phyloP scores from a whole-genome alignment of 2,797 vertebrate species.

The Hippopotamyrus pictus region DNA sequence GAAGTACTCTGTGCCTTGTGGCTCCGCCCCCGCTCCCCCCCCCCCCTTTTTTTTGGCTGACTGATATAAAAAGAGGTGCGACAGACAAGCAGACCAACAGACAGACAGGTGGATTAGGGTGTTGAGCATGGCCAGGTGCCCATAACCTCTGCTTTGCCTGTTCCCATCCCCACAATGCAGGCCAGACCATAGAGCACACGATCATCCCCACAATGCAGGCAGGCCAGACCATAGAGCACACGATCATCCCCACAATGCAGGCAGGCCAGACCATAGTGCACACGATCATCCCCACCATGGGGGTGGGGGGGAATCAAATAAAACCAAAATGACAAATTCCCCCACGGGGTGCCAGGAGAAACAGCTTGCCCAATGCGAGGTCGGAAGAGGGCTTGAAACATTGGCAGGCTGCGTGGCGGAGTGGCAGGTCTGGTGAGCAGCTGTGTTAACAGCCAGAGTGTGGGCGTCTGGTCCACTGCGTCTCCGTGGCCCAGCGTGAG shows the following conservation, averaged over 20 bases:
- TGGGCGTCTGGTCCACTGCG: neutral
- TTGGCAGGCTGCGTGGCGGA: conserved; percentile 65
- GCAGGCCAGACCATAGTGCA: conserved; percentile 74
- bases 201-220: conserved; percentile 62
- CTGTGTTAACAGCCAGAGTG: conserved; percentile 60
- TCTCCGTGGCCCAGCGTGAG: neutral
- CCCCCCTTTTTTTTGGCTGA: neutral
- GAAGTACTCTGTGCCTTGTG: neutral
- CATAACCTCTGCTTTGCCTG: neutral
- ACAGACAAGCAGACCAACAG: neutral
- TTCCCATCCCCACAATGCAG: conserved; percentile 48
- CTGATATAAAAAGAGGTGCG: neutral
- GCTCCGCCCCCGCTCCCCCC: neutral
- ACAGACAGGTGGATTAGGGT: conserved; percentile 6
- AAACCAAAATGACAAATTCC: conserved; percentile 76
- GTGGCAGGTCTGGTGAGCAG: conserved; percentile 75
- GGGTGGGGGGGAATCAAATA: conserved; percentile 58
- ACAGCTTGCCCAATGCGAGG: conserved; percentile 58
- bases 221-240: conserved; percentile 75
- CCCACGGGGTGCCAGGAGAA: conserved; percentile 69
- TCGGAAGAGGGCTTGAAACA: conserved; percentile 74
- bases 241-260: conserved; percentile 58
- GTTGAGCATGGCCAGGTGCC: neutral
- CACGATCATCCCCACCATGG: conserved; percentile 66
- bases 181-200: conserved; percentile 77